phyloP scores from a whole-genome alignment of 2,113 vertebrate species.

The Engystomops pustulosus region DNA sequence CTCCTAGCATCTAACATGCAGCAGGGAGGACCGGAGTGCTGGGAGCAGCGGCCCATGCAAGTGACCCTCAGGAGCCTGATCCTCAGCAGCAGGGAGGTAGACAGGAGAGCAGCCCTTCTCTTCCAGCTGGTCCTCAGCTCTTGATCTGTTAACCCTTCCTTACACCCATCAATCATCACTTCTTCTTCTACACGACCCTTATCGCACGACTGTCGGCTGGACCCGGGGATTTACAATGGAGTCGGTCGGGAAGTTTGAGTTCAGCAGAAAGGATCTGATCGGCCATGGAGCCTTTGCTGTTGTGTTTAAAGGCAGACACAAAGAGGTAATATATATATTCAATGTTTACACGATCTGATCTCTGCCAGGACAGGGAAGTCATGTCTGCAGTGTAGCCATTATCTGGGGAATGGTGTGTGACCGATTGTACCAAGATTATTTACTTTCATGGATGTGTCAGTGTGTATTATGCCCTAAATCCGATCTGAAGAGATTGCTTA shows the following conservation, averaged over 20 bases:
- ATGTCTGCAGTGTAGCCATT: neutral
- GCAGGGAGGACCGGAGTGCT: slow-evolving; percentile 62
- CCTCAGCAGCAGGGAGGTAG: slow-evolving; percentile 67
- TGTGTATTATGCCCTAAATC: neutral
- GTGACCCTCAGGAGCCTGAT: slow-evolving; percentile 64
- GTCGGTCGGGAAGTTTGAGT: slow-evolving; percentile 92
- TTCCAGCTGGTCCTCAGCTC: slow-evolving; percentile 59
- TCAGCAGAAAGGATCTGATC: slow-evolving; percentile 92
- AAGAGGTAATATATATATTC: slow-evolving; percentile 85
- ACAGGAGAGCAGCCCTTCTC: slow-evolving; percentile 64
- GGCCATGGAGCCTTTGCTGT: slow-evolving; percentile 95
- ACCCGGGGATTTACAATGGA: slow-evolving; percentile 68
- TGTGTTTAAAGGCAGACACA: slow-evolving; percentile 94
- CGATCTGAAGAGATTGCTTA: too few species aligned
- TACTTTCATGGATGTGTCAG: neutral
- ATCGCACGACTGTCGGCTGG: neutral
- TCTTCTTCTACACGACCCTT: neutral
- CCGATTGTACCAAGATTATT: neutral
- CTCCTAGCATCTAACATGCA: slow-evolving; percentile 64
- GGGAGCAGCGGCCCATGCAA: slow-evolving; percentile 76
- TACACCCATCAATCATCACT: slow-evolving; percentile 41
- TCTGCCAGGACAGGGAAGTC: neutral
- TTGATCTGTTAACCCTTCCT: slow-evolving; percentile 43
- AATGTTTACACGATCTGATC: neutral
- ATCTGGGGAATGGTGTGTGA: neutral